A percentile compares a stretch with the other conserved stretches of the same genome.
These are phyloP conservation scores for Drosophila rhopaloa DNA, from an alignment of 1,140 invertebrate species.

Conservation along the genomic window DNA sequence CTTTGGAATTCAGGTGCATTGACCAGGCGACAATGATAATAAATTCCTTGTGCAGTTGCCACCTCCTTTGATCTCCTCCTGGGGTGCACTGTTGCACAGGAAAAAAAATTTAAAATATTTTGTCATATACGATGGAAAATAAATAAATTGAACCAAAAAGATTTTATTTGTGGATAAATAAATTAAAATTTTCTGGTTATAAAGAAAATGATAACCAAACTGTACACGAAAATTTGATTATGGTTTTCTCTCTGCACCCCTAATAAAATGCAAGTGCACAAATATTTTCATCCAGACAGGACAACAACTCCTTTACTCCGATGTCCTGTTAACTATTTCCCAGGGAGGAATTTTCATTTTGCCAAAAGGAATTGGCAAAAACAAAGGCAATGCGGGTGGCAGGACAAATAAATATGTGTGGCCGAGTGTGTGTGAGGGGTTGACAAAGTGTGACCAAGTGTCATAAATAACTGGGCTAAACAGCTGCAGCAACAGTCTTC, in stretches of 20 bases:
- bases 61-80: constrained; percentile 15
- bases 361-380: constrained; percentile 74
- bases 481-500: constrained; percentile 64
- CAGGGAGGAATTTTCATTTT: constrained; percentile 76
- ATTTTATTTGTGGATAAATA: too few relatives aligned
- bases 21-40: constrained; percentile 72
- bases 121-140: too few relatives aligned
- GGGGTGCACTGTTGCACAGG: background rate
- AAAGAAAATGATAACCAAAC: background rate
- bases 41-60: constrained; percentile 52
- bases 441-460: constrained; percentile 64
- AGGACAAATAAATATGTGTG: constrained; percentile 2
- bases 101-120: too few relatives aligned
- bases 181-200: too few relatives aligned
- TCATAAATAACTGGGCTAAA: constrained; percentile 76
- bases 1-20: constrained; percentile 60
- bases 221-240: background rate
- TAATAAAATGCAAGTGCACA: constrained; percentile 69
- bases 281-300: constrained; percentile 58
- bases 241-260: constrained; percentile 13
- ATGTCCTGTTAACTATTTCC: constrained; percentile 53
- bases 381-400: constrained; percentile 42
- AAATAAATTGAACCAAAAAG: too few relatives aligned
- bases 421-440: constrained; percentile 1
- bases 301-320: constrained; percentile 34